Percentiles rank a stretch among this genome's conserved stretches.
Conservation (phyloP, 1,140 invertebrate species). For the Trypoxylus dichotomus region DNA sequence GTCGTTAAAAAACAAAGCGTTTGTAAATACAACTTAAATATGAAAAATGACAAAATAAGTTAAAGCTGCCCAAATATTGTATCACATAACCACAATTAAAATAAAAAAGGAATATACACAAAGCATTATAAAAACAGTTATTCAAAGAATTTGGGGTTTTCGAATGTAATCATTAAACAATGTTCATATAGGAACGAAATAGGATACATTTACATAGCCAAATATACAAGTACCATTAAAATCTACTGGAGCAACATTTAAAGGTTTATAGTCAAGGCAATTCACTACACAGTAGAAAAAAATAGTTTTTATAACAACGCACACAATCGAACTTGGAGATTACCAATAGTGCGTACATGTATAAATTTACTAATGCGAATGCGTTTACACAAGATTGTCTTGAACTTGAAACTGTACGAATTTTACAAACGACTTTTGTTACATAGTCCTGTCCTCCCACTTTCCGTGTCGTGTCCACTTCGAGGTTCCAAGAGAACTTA, state of each 20-base stretch:
- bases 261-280: background rate
- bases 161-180: no score
- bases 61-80: no score
- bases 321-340: slow-evolving; percentile 4
- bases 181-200: no score
- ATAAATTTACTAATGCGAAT: background rate
- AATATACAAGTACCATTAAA: background rate
- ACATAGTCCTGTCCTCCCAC: background rate
- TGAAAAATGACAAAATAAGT: no score
- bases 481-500: background rate
- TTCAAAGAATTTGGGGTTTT: no score
- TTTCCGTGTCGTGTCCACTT: background rate
- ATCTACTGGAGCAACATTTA: background rate
- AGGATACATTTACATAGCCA: background rate
- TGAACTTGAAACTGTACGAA: slow-evolving; percentile 14
- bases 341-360: slow-evolving; percentile 16
- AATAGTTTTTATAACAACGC: background rate
- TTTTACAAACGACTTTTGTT: background rate
- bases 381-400: slow-evolving; percentile 16
- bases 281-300: background rate
- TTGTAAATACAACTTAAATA: no score
- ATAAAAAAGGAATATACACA: no score
- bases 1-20: no score
- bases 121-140: no score
- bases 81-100: no score